Evolutionary conservation across 2,888 invertebrate species (phyloP).

Genomic region (Mactromeris polynyma): DNA sequence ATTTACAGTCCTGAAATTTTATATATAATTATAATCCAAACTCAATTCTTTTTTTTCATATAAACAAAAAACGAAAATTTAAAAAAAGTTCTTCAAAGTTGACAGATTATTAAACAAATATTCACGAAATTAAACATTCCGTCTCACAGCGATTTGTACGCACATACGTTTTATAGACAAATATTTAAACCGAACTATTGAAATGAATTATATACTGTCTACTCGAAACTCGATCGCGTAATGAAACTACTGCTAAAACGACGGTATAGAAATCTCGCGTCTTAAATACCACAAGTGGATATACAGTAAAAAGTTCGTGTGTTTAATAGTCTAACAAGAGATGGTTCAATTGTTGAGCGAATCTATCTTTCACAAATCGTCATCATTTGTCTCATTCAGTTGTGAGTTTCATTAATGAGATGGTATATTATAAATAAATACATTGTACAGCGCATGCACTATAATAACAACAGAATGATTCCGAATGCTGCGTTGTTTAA

Average conservation of each 20-base stretch:
- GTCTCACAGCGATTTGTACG: background rate
- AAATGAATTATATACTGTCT: background rate
- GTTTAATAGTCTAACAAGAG: constrained; percentile 10
- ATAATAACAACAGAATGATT: background rate
- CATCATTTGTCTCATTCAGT: background rate
- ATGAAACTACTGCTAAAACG: background rate
- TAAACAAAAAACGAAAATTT: constrained; percentile 12
- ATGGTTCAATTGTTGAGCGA: background rate
- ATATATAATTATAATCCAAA: background rate
- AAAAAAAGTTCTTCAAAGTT: background rate
- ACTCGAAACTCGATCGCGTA: constrained; percentile 6
- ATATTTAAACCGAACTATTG: constrained; percentile 1
- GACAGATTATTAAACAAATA: constrained; percentile 2
- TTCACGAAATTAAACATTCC: background rate
- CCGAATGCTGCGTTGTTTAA: background rate
- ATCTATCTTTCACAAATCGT: background rate
- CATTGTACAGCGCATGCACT: background rate
- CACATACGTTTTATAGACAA: background rate
- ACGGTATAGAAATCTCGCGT: constrained; percentile 1
- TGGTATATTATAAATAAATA: background rate
- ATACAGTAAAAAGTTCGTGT: background rate
- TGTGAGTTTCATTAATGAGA: background rate
- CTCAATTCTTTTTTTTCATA: background rate
- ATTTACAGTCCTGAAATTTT: background rate
- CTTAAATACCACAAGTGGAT: background rate